Conservation (phyloP, 2,797 vertebrate genomes). For the Caiman crocodilus region DNA sequence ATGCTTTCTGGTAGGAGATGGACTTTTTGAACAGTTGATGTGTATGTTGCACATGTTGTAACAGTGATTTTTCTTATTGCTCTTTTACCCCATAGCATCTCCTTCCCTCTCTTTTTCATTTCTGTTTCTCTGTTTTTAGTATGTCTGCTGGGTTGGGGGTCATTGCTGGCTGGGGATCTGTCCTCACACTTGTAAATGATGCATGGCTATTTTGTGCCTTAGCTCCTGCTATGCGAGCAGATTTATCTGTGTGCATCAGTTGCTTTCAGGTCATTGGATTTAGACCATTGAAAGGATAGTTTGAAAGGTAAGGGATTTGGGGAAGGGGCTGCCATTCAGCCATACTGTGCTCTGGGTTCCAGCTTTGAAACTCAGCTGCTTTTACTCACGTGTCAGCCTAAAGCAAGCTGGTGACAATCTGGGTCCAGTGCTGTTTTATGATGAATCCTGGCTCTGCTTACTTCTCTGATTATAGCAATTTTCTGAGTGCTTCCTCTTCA, state of each 20-base stretch:
- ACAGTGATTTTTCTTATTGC: constrained; percentile 3
- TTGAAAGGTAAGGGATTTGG: constrained; percentile 67
- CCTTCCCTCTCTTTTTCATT: neutral
- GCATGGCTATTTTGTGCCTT: constrained; percentile 47
- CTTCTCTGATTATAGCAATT: neutral
- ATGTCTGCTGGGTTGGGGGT: constrained; percentile 53
- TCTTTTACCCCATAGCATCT: neutral
- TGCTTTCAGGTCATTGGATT: constrained; percentile 44
- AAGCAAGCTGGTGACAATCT: neutral
- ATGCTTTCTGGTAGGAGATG: rapidly evolving
- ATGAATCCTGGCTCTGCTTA: neutral
- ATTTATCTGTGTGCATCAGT: constrained; percentile 34
- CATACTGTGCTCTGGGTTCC: constrained; percentile 13
- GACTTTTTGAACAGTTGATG: rapidly evolving
- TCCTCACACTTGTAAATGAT: constrained; percentile 20
- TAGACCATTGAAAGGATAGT: constrained; percentile 18
- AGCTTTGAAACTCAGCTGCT: neutral
- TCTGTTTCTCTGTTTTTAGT: constrained; percentile 57
- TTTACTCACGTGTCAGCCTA: constrained; percentile 30
- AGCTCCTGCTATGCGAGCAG: constrained; percentile 37
- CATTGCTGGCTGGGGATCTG: constrained; percentile 50
- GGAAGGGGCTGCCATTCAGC: constrained; percentile 3
- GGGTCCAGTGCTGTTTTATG: neutral
- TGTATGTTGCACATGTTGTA: neutral
- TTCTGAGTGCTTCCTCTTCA: constrained; percentile 9